A percentile compares a stretch with the other conserved stretches of the same genome.
Evolutionary conservation across 2,113 vertebrate species (phyloP).

Genomic region (Ammodramus savannarum): DNA sequence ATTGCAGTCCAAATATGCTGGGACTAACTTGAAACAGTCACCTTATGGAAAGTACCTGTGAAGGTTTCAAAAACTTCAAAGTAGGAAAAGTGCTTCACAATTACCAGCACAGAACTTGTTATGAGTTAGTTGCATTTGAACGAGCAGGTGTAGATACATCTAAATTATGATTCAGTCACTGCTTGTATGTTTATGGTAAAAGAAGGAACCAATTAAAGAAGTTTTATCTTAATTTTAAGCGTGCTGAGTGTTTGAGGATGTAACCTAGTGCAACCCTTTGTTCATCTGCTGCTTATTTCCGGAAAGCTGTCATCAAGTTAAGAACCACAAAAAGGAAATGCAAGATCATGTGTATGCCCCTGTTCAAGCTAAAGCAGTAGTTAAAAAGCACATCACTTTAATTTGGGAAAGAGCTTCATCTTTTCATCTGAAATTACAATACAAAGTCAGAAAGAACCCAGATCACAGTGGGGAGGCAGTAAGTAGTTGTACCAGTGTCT

Average conservation of each 20-base stretch:
- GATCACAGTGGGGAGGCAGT: background rate
- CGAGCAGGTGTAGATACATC: background rate
- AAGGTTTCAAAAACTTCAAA: background rate
- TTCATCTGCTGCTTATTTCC: slow-evolving; percentile 15
- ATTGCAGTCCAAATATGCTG: background rate
- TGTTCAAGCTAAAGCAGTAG: background rate
- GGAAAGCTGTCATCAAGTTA: background rate
- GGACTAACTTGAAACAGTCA: background rate
- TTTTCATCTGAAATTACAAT: background rate
- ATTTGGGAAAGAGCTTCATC: background rate
- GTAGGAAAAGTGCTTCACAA: background rate
- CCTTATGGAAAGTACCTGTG: background rate
- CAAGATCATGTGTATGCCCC: background rate
- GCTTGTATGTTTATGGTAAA: background rate
- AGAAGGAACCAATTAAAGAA: background rate
- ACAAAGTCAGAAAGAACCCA: background rate
- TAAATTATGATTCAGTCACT: background rate
- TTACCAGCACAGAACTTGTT: background rate
- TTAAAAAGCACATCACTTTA: background rate
- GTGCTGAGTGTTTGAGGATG: background rate
- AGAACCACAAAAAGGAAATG: slow-evolving; percentile 67
- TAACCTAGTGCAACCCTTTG: background rate
- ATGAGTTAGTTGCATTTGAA: background rate
- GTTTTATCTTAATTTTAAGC: background rate
- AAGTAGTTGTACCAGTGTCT: background rate